Conservation (phyloP, 2,113 vertebrate genomes). For the Canis aureus region DNA sequence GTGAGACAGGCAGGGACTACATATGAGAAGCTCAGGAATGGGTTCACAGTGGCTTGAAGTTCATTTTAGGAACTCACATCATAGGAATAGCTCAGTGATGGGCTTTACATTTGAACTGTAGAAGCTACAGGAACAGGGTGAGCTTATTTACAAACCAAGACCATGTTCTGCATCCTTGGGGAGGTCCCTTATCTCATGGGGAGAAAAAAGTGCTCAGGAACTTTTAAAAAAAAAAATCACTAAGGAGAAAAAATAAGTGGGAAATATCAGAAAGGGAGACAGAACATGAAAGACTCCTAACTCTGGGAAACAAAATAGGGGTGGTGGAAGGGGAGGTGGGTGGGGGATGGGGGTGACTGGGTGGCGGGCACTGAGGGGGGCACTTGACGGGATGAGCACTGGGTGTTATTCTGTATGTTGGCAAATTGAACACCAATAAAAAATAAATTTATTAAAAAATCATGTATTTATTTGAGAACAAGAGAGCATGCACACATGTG, state of each 20-base stretch:
- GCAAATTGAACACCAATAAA: too few relatives aligned
- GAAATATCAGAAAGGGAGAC: too few relatives aligned
- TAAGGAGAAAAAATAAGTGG: too few relatives aligned
- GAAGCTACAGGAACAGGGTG: background rate
- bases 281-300: too few relatives aligned
- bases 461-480: background rate
- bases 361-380: too few relatives aligned
- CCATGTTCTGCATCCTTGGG: background rate
- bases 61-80: background rate
- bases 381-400: too few relatives aligned
- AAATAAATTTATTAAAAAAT: background rate
- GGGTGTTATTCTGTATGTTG: too few relatives aligned
- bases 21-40: background rate
- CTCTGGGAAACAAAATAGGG: too few relatives aligned
- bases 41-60: background rate
- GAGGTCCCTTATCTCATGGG: too few relatives aligned
- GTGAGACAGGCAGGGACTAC: rapidly evolving
- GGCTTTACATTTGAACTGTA: background rate
- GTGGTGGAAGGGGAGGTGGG: too few relatives aligned
- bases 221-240: background rate
- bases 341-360: too few relatives aligned
- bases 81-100: too few relatives aligned
- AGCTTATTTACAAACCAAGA: background rate
- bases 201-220: background rate
- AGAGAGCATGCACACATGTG: background rate